Conservation (phyloP, 2,113 vertebrate species). For the Cnemophilus loriae region DNA sequence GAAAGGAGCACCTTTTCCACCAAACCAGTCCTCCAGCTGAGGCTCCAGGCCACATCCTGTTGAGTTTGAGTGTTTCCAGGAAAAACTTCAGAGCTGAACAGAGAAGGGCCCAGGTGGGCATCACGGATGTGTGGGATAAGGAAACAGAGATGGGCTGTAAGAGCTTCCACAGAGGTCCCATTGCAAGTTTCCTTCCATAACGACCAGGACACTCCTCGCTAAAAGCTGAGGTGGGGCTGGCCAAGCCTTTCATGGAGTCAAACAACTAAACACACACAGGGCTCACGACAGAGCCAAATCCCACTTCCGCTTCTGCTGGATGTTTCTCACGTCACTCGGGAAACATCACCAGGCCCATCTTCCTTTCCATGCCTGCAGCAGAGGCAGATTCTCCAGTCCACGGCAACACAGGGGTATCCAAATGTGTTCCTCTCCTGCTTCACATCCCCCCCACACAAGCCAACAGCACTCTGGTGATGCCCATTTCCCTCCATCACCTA, state of each 20-base stretch:
- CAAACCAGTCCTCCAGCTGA: background rate
- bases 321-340: background rate
- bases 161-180: background rate
- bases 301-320: background rate
- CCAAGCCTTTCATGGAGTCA: background rate
- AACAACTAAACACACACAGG: background rate
- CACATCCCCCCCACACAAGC: background rate
- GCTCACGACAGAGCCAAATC: background rate
- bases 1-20: background rate
- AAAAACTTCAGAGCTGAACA: background rate
- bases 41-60: background rate
- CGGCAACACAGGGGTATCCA: accelerated
- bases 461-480: accelerated
- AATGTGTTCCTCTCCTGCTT: background rate
- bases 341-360: background rate
- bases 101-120: background rate
- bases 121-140: background rate
- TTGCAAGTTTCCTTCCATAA: background rate
- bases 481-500: background rate
- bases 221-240: background rate
- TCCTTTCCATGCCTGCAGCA: background rate
- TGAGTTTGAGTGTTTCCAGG: background rate
- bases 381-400: background rate
- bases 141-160: background rate
- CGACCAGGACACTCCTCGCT: background rate